Base-by-base conservation (phyloP, 2,113 vertebrate species). In the Rhea pennata region DNA sequence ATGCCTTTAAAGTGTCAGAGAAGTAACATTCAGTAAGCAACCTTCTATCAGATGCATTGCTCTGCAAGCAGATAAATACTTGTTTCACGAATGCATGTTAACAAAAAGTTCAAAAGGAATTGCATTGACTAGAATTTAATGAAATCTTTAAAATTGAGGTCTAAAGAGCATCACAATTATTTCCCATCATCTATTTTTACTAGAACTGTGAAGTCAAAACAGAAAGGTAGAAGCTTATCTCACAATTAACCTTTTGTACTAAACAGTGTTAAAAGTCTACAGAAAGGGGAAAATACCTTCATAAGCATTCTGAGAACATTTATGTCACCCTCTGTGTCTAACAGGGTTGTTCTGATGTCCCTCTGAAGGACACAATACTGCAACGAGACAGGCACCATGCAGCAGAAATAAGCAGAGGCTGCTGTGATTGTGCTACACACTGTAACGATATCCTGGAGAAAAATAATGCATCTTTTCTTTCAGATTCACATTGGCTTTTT, bases 121-220 rank as follows among this genome's bases (percentile, higher is more conserved):
- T 93, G 78, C 88, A 42, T 72, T 92, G 93, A 72, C 93, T 83
- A 56, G 89, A 84, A 71, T 93, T 90, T 95, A 95, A 95, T 88
- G 91, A 93, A 94, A 93, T 78, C 83, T 91, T 93, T 90, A 71
- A 95, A 95, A 96, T 88, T 96, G 94, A 92, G 94, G 96, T 95
- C 91, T 88, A 76, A 92, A 96, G 94, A 83, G 87, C 94, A 93
- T 71, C 79, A 65, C 83, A 95, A 93, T 93, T 95, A 95, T 92
- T 92, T 78, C 88, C 79, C 27, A 67, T 79, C 79, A 59, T 79
- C 91, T 66, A 14, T 79, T 95, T 82, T 64, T 59, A 83, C 79
- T 85, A 84, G 61, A 56, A 64, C 51, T 85, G 58, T 48, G 16
- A 93, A 85, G 61, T 76, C 89, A 93, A 92, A 95, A 88, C 83